Conservation (phyloP, 2,113 vertebrate species). For the Rhea pennata region DNA sequence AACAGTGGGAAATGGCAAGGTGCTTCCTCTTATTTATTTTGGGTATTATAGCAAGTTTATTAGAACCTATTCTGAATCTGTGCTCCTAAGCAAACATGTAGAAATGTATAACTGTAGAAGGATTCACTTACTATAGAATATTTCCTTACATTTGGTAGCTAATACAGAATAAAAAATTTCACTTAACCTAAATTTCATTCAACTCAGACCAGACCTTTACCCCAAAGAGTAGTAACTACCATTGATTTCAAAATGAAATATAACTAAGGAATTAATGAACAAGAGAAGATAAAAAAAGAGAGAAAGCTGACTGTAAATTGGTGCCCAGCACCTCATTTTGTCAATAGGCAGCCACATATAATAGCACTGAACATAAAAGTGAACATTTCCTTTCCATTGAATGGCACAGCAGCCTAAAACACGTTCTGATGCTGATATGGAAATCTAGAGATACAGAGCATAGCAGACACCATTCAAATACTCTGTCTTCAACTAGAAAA, state of each 20-base stretch:
- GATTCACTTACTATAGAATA: not conserved
- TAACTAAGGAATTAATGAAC: not conserved
- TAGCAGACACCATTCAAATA: not conserved
- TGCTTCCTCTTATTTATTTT: not conserved
- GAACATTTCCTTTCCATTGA: not conserved
- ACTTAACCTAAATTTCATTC: not conserved
- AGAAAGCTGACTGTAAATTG: not conserved
- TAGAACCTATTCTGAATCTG: not conserved
- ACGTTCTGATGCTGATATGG: not conserved
- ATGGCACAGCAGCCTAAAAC: not conserved
- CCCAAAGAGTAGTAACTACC: not conserved
- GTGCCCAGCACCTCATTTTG: not conserved
- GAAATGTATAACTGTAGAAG: not conserved
- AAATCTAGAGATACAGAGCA: not conserved
- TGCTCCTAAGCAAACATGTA: not conserved
- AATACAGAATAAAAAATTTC: not conserved
- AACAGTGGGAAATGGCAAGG: not conserved
- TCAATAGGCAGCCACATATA: not conserved
- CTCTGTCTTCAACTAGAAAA: not conserved
- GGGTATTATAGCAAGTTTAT: not conserved
- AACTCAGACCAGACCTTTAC: not conserved
- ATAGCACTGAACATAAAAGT: not conserved
- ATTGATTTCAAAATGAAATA: not conserved
- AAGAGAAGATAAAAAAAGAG: not conserved
- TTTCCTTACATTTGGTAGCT: not conserved